A percentile compares a stretch with the other conserved stretches of the same genome.
These are phyloP conservation scores for Sciurus vulgaris DNA, from an alignment of 2,797 vertebrate genomes.

Conservation along the genomic window DNA sequence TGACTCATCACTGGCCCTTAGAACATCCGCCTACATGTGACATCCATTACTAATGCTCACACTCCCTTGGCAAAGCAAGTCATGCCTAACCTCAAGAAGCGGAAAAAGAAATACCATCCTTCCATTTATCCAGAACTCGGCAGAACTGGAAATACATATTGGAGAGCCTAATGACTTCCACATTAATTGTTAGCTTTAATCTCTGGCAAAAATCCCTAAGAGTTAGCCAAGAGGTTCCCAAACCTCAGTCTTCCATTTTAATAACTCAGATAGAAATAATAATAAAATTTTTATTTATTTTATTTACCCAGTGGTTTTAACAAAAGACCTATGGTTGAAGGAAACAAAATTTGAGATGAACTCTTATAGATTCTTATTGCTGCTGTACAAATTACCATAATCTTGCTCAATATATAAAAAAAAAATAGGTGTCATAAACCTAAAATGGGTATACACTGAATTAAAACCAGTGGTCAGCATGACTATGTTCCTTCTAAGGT, in stretches of 20 bases:
- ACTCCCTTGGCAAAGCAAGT: background rate
- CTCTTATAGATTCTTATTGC: too few species aligned
- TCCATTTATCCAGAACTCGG: background rate
- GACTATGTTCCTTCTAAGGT: background rate
- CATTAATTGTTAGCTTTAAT: background rate
- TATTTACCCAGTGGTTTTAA: background rate
- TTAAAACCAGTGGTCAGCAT: background rate
- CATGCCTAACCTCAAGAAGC: background rate
- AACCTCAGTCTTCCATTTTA: background rate
- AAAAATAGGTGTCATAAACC: background rate
- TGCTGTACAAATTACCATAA: background rate
- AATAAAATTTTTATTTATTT: background rate
- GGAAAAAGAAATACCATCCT: background rate
- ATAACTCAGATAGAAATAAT: background rate
- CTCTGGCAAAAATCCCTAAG: background rate
- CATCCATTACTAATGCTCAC: background rate
- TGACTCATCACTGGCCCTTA: background rate
- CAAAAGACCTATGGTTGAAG: background rate
- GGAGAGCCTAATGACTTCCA: background rate
- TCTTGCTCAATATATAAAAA: background rate
- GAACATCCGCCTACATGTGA: background rate
- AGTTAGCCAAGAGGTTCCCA: background rate
- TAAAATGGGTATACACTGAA: background rate
- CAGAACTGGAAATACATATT: background rate
- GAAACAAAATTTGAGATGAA: conserved; percentile 30